phyloP scores from a whole-genome alignment of 2,113 vertebrate species.

The Lathamus discolor region DNA sequence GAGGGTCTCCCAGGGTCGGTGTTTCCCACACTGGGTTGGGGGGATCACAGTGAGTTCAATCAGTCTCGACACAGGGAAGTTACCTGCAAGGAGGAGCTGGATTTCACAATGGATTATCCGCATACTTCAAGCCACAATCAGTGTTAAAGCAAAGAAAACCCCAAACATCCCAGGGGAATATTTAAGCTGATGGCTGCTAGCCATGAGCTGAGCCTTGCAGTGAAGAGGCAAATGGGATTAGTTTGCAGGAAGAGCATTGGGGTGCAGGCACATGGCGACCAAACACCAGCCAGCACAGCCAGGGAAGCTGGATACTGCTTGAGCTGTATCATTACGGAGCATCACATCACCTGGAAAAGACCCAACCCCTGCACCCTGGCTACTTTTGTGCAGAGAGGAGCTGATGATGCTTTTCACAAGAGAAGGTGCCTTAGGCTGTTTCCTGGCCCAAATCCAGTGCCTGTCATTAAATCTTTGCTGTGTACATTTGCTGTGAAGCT shows the following conservation, averaged over 20 bases:
- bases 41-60: not conserved
- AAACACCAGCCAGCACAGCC: not conserved
- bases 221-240: not conserved
- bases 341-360: not conserved
- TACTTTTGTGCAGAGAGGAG: not conserved
- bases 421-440: not conserved
- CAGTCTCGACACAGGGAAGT: not conserved
- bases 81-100: not conserved
- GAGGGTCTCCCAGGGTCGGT: not conserved
- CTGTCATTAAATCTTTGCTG: not conserved
- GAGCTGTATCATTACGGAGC: accelerated
- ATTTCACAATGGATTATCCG: not conserved
- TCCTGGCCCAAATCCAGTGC: not conserved
- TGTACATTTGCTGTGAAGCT: not conserved
- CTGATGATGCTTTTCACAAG: not conserved
- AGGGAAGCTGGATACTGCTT: not conserved
- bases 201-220: not conserved
- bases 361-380: not conserved
- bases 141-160: not conserved
- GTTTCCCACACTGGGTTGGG: not conserved
- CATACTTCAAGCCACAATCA: not conserved
- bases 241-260: not conserved
- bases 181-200: not conserved
- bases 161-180: not conserved
- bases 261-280: not conserved